Evolutionary conservation across 2,888 invertebrate species (phyloP), one percentile per base, ranked within the genome.

Genomic region (Acanthoscelides obtectus): DNA sequence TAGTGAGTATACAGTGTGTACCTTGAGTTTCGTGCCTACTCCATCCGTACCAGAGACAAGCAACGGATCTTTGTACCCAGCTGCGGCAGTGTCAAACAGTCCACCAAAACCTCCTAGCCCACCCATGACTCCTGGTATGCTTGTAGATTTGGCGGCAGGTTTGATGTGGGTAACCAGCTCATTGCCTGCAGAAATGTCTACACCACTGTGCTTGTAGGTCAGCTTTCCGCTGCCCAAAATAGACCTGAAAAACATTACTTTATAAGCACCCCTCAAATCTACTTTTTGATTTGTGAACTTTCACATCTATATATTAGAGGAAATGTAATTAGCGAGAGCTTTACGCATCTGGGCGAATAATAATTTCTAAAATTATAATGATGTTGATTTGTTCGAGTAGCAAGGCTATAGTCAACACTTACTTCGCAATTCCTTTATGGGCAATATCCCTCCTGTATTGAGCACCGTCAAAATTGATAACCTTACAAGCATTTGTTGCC

Each of bases 21-120:
- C 95, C 88, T 96, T 96, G 0, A 99, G 88, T 86, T 99, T 99
- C 4, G 98, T 97, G 0, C 99, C 98, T 66, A 99, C 98, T 0
- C 99, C 99, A 82, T 98, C 98, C 0, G 97, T 96, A 0, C 97
- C 96, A 75, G 97, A 95, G 20, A 98, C 96, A 0, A 99, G 86
- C 21, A 98, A 88, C 0, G 98, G 96, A 83, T 96, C 94, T 76
- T 89, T 89, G 77, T 84, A 89, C 69, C 88, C 90, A 77, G 93
- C 93, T 6, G 91, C 91, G 70, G 92, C 92, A 20, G 93, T 85
- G 81, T 97, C 97, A 86, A 98, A 97, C 19, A 98, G 88, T 0
- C 97, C 98, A 25, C 98, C 98, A 87, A 96, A 99, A 72, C 96
- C 95, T 22, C 99, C 99, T 71, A 98, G 88, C 1, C 91, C 88